Evolutionary conservation across 2,797 vertebrate species (phyloP).

Genomic region (Kryptopterus vitreolus): DNA sequence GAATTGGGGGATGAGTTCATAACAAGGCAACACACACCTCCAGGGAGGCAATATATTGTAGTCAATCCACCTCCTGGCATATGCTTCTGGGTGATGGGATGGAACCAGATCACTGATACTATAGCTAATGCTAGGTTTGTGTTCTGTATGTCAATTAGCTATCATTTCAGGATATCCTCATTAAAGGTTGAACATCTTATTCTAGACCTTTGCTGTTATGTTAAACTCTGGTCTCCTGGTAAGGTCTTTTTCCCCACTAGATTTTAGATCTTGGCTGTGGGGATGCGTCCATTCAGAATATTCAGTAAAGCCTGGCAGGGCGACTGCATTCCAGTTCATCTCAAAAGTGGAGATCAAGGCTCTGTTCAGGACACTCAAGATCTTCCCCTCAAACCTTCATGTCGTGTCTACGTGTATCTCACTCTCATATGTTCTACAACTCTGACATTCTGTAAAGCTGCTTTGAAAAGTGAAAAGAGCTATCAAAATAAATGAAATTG

Average conservation of each 20-base stretch:
- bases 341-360: neutral
- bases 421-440: too few species aligned
- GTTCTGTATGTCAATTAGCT: neutral
- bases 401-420: neutral
- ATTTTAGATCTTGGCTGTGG: neutral
- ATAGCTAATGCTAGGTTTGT: neutral
- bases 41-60: neutral
- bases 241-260: neutral
- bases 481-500: too few species aligned
- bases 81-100: neutral
- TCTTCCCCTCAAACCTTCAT: neutral
- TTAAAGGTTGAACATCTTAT: neutral
- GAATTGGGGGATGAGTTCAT: neutral
- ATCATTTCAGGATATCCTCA: too few species aligned
- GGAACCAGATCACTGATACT: neutral
- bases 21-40: neutral
- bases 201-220: neutral
- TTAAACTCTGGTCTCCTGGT: too few species aligned
- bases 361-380: neutral
- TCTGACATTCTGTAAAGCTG: too few species aligned
- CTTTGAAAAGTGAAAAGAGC: too few species aligned
- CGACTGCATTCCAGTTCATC: neutral
- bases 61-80: neutral
- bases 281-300: neutral
- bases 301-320: neutral